Evolutionary conservation across 2,113 vertebrate species (phyloP).

Genomic region (Pagrus major): DNA sequence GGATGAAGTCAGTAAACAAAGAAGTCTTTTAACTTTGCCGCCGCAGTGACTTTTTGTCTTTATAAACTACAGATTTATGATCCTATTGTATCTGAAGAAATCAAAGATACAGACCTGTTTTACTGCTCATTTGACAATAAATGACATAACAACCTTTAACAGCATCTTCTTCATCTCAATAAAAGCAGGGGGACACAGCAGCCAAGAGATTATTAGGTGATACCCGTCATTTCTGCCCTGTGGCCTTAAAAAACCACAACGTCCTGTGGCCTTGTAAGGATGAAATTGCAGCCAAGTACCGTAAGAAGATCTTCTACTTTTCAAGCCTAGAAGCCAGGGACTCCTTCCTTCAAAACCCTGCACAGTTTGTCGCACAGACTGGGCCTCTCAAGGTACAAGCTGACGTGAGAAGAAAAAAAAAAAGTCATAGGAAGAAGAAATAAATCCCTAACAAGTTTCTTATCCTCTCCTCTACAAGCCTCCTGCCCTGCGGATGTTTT

Average conservation of each 20-base stretch:
- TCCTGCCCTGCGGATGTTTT: slow-evolving; percentile 89
- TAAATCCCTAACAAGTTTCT: slow-evolving; percentile 1
- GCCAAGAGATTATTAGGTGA: slow-evolving; percentile 88
- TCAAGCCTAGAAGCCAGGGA: slow-evolving; percentile 86
- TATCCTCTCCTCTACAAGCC: slow-evolving; percentile 78
- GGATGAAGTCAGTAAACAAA: slow-evolving; percentile 46
- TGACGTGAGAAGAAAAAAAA: background rate
- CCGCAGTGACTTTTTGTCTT: background rate
- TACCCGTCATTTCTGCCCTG: slow-evolving; percentile 92
- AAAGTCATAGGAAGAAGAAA: background rate
- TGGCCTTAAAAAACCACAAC: slow-evolving; percentile 89
- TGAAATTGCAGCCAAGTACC: slow-evolving; percentile 89
- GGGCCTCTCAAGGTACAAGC: slow-evolving; percentile 88
- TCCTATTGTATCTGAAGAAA: background rate
- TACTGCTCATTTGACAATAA: background rate
- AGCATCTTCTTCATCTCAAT: slow-evolving; percentile 2
- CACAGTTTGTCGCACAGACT: slow-evolving; percentile 84
- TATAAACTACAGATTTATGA: background rate
- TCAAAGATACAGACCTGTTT: background rate
- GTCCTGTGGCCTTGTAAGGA: slow-evolving; percentile 85
- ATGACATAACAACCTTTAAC: background rate
- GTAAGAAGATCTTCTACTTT: slow-evolving; percentile 91
- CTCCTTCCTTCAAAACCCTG: slow-evolving; percentile 88
- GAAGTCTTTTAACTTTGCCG: background rate
- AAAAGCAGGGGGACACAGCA: slow-evolving; percentile 82